Conservation (phyloP, 2,797 vertebrate genomes). For the Molossus alvarezi region DNA sequence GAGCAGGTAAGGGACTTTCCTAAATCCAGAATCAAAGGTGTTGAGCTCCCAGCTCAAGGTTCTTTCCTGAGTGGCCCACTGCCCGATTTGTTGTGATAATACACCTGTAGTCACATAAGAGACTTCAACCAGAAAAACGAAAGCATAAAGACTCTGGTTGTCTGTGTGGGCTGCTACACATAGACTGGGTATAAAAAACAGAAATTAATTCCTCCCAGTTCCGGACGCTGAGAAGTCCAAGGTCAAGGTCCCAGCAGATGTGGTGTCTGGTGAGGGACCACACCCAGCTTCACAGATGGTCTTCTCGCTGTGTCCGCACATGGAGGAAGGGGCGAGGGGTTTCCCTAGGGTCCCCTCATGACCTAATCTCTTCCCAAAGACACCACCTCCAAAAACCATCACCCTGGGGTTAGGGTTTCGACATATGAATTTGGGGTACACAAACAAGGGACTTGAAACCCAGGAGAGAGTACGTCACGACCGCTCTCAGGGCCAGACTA, state of each 20-base stretch:
- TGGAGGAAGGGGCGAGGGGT: too few species aligned
- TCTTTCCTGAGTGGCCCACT: not conserved
- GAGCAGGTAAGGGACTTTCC: not conserved
- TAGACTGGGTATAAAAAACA: not conserved
- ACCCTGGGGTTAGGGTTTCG: not conserved
- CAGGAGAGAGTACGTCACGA: not conserved
- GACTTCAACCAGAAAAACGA: not conserved
- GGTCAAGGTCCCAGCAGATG: too few species aligned
- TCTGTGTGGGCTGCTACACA: not conserved
- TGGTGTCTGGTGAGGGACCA: too few species aligned
- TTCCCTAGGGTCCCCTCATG: too few species aligned
- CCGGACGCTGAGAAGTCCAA: too few species aligned
- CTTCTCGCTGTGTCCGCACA: too few species aligned
- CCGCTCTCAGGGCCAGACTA: not conserved
- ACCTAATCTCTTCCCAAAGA: too few species aligned
- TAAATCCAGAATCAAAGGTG: not conserved
- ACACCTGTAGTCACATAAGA: not conserved
- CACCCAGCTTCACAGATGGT: too few species aligned
- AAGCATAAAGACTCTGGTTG: not conserved
- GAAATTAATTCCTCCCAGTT: not conserved
- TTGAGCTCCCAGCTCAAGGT: too few species aligned
- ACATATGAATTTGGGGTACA: not conserved
- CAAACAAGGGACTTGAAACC: not conserved
- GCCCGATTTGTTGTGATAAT: too few species aligned
- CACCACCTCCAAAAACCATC: too few species aligned